Evolutionary conservation across 2,888 invertebrate genomes (phyloP).

Genomic region (Seira sanloemensis): DNA sequence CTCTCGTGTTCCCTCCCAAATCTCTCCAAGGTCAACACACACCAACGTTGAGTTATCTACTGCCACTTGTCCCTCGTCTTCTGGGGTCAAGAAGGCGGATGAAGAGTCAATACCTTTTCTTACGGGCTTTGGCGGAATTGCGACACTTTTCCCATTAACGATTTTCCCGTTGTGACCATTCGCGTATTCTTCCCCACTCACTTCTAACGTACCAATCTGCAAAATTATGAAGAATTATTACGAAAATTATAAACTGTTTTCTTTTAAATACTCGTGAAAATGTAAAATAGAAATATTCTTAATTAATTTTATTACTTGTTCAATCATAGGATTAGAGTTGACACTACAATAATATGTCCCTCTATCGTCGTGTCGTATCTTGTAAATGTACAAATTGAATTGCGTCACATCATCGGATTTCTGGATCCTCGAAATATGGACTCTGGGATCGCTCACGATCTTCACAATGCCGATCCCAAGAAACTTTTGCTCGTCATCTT

Average conservation of each 20-base stretch:
- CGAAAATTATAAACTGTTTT: too few relatives aligned
- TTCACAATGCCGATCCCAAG: conserved; percentile 67
- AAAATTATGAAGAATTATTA: too few relatives aligned
- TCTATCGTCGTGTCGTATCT: conserved; percentile 58
- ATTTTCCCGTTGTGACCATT: background rate
- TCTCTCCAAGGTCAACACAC: conserved; percentile 36
- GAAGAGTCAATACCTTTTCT: background rate
- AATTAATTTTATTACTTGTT: conserved; percentile 62
- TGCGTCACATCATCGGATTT: conserved; percentile 67
- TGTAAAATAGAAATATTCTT: too few relatives aligned
- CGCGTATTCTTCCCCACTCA: background rate
- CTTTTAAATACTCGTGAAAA: too few relatives aligned
- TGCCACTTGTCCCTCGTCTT: background rate
- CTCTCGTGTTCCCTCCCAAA: conserved; percentile 47
- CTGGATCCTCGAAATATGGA: conserved; percentile 65
- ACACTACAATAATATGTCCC: conserved; percentile 67
- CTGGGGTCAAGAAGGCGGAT: background rate
- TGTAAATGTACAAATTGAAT: conserved; percentile 69
- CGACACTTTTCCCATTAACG: background rate
- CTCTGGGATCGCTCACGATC: conserved; percentile 64
- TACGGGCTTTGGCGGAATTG: background rate
- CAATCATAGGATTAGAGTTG: conserved; percentile 65
- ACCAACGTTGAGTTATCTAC: conserved; percentile 19
- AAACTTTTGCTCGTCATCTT: conserved; percentile 55
- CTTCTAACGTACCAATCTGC: conserved; percentile 38